Evolutionary conservation across 2,797 vertebrate species (phyloP).

Genomic region (Neostethus bicornis): DNA sequence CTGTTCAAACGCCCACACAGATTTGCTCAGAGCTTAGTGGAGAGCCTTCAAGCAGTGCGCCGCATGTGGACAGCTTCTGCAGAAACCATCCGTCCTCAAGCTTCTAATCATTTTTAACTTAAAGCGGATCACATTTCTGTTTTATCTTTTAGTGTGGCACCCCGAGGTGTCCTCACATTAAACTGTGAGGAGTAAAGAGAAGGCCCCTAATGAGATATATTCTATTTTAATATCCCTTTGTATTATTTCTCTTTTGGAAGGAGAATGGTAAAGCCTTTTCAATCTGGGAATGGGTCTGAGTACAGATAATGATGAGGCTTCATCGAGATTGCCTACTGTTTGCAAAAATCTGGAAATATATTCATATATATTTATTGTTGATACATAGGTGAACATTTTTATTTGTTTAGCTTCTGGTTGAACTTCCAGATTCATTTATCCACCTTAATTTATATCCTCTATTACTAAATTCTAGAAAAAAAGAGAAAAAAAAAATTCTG

Average conservation of each 20-base stretch:
- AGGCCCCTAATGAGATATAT: too few relatives aligned
- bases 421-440: too few relatives aligned
- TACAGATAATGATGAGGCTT: too few relatives aligned
- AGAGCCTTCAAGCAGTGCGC: not conserved
- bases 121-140: not conserved
- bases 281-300: too few relatives aligned
- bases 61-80: not conserved
- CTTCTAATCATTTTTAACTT: not conserved
- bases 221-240: not conserved
- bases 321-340: too few relatives aligned
- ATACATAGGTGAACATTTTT: not conserved
- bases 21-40: slow-evolving; percentile 5
- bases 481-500: too few relatives aligned
- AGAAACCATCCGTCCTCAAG: not conserved
- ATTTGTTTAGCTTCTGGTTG: not conserved
- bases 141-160: not conserved
- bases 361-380: not conserved
- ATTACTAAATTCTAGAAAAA: too few relatives aligned
- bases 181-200: not conserved
- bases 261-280: too few relatives aligned
- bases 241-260: not conserved
- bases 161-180: not conserved
- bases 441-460: too few relatives aligned
- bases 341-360: not conserved
- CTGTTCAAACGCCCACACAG: slow-evolving; percentile 14